Evolutionary conservation across 2,888 invertebrate genomes (phyloP).

Genomic region (Papilio elwesi): DNA sequence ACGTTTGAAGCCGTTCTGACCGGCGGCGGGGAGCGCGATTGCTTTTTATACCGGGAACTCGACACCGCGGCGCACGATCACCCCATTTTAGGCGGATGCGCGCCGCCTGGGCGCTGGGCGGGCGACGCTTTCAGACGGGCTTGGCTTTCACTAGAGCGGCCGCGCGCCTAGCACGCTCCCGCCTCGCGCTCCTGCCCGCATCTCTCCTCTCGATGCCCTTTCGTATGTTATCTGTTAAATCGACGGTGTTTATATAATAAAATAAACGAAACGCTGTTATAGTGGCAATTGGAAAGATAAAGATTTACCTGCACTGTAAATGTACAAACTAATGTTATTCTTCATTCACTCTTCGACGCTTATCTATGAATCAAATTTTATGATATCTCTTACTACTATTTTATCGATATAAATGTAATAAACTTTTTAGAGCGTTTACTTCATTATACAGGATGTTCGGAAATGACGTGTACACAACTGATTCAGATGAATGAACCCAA

Average conservation of each 20-base stretch:
- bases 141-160: constrained; percentile 80
- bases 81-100: constrained; percentile 84
- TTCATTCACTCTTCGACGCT: not conserved
- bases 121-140: constrained; percentile 78
- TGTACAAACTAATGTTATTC: not conserved
- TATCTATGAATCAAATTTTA: not conserved
- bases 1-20: constrained; percentile 99
- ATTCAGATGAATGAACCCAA: not conserved
- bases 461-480: too few relatives aligned
- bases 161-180: constrained; percentile 41
- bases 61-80: constrained; percentile 85
- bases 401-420: constrained; percentile 20
- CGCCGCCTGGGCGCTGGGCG: constrained; percentile 55
- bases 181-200: constrained; percentile 18
- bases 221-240: constrained; percentile 12
- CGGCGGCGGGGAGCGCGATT: constrained; percentile 88
- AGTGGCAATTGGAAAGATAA: constrained; percentile 3
- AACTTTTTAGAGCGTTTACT: constrained; percentile 6
- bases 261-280: not conserved
- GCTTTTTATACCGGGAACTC: constrained; percentile 93
- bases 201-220: constrained; percentile 12
- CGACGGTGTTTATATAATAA: constrained; percentile 38
- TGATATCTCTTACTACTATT: constrained; percentile 7
- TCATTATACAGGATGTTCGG: not conserved
- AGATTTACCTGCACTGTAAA: not conserved